Evolutionary conservation across 2,797 vertebrate species (phyloP).

Genomic region (Tinamus major): DNA sequence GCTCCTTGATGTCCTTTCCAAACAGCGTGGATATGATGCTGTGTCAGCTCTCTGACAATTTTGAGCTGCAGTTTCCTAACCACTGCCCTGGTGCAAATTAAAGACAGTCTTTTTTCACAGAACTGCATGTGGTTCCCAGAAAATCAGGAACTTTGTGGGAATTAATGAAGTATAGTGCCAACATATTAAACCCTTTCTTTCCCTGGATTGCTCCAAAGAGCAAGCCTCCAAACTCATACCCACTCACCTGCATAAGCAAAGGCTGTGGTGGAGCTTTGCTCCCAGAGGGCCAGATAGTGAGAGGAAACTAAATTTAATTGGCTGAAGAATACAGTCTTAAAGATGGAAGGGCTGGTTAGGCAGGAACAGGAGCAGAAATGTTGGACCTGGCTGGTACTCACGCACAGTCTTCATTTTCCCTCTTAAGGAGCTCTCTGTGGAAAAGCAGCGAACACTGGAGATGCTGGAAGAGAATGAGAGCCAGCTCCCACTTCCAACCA

Average conservation of each 20-base stretch:
- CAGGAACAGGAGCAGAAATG: neutral
- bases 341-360: neutral
- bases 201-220: neutral
- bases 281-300: neutral
- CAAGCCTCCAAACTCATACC: neutral
- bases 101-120: neutral
- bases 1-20: neutral
- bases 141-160: neutral
- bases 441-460: conserved; percentile 91
- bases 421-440: conserved; percentile 89
- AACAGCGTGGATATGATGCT: neutral
- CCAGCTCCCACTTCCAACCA: conserved; percentile 51
- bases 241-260: fast-evolving
- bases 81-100: neutral
- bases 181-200: neutral
- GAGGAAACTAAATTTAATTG: neutral
- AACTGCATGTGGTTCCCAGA: neutral
- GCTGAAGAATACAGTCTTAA: neutral
- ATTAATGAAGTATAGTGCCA: neutral
- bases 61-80: neutral
- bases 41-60: neutral
- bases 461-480: conserved; percentile 85
- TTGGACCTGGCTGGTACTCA: neutral
- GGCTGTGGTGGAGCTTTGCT: neutral
- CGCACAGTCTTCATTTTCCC: neutral